Conservation (phyloP, 2,797 vertebrate species). For the Gymnoscopelus braueri region DNA sequence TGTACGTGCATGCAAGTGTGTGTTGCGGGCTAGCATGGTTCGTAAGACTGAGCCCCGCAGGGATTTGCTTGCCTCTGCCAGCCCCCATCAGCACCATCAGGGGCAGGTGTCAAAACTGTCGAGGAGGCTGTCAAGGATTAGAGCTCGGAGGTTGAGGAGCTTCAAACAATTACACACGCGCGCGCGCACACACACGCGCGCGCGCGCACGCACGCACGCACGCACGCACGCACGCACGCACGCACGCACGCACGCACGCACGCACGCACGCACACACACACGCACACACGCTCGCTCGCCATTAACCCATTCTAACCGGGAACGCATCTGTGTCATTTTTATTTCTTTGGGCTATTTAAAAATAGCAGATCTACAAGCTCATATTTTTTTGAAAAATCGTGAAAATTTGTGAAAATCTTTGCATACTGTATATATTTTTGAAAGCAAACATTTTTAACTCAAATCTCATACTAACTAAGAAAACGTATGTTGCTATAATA, state of each 20-base stretch:
- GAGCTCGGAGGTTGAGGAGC: conserved; percentile 49
- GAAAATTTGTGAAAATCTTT: too few species aligned
- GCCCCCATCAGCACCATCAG: conserved; percentile 24
- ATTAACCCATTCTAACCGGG: too few species aligned
- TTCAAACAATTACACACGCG: conserved; percentile 34
- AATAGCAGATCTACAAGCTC: too few species aligned
- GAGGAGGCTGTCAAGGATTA: conserved; percentile 59
- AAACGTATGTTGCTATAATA: too few species aligned
- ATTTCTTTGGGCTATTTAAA: too few species aligned
- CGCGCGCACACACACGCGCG: background rate
- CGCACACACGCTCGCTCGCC: background rate
- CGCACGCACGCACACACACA: conserved; percentile 11
- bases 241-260: conserved; percentile 12
- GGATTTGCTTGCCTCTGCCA: conserved; percentile 30
- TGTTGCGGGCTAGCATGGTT: too few species aligned
- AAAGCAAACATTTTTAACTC: too few species aligned
- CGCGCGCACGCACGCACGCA: conserved; percentile 9
- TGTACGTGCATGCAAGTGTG: background rate
- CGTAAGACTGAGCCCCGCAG: conserved; percentile 33
- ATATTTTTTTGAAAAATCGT: too few species aligned
- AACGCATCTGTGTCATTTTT: too few species aligned
- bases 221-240: conserved; percentile 12
- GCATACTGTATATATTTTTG: too few species aligned
- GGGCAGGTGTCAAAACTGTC: conserved; percentile 44
- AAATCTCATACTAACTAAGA: too few species aligned